A percentile compares a stretch with the other conserved stretches of the same genome.
Conservation (phyloP, 2,888 invertebrate species). For the Amiota minor region DNA sequence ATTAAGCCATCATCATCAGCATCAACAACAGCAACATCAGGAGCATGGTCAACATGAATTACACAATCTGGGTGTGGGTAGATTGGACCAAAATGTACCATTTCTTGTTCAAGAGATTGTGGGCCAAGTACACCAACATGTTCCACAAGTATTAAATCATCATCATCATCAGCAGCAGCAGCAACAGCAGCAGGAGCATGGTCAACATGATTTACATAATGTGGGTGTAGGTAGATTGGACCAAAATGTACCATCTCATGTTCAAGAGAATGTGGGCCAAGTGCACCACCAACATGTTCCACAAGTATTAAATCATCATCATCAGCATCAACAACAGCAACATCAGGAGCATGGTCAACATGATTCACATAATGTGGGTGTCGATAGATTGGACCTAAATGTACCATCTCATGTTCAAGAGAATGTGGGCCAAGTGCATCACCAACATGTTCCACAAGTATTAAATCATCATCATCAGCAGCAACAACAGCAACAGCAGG, state of each 20-base stretch:
- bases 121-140: constrained; percentile 30
- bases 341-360: background rate
- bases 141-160: constrained; percentile 22
- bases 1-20: constrained; percentile 53
- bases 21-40: constrained; percentile 42
- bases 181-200: background rate
- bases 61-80: constrained; percentile 40
- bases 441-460: constrained; percentile 30
- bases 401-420: constrained; percentile 48
- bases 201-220: constrained; percentile 1
- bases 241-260: constrained; percentile 40
- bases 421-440: constrained; percentile 43
- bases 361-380: background rate
- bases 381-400: constrained; percentile 36
- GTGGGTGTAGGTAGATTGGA: constrained; percentile 32
- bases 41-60: background rate
- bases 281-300: constrained; percentile 26
- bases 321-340: background rate
- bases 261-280: constrained; percentile 50
- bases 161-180: background rate
- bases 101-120: constrained; percentile 50
- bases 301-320: constrained; percentile 8
- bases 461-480: background rate
- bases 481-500: background rate
- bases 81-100: constrained; percentile 50